phyloP scores from a whole-genome alignment of 2,888 invertebrate species.

The Papilio protenor region DNA sequence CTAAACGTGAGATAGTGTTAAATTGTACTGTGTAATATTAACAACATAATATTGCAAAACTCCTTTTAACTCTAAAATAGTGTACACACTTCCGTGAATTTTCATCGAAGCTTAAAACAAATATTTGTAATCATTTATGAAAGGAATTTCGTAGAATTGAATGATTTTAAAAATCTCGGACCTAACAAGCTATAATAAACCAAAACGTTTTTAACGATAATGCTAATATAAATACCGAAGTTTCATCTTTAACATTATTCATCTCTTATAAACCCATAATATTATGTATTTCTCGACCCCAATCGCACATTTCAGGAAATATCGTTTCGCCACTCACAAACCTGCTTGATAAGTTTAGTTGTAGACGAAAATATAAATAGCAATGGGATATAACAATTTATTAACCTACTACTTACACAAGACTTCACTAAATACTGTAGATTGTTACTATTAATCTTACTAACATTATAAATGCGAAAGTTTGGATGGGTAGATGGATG shows the following conservation, averaged over 20 bases:
- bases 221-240: not conserved
- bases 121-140: not conserved
- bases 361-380: slow-evolving; percentile 6
- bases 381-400: slow-evolving; percentile 5
- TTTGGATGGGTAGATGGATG: too few relatives aligned
- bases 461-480: too few relatives aligned
- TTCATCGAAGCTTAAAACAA: not conserved
- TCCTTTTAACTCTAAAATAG: not conserved
- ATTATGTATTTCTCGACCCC: slow-evolving; percentile 13
- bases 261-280: not conserved
- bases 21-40: not conserved
- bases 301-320: slow-evolving; percentile 13
- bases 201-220: not conserved
- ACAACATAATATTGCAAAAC: slow-evolving; percentile 1
- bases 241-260: not conserved
- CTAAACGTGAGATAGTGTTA: slow-evolving; percentile 4
- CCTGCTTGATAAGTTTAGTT: slow-evolving; percentile 20
- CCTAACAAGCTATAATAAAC: not conserved
- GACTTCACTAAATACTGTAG: not conserved
- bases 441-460: not conserved
- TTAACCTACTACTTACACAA: not conserved
- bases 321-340: slow-evolving; percentile 14
- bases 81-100: not conserved
- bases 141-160: not conserved
- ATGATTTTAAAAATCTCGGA: not conserved